phyloP scores from a whole-genome alignment of 2,888 invertebrate species.

The Endotricha flammealis region DNA sequence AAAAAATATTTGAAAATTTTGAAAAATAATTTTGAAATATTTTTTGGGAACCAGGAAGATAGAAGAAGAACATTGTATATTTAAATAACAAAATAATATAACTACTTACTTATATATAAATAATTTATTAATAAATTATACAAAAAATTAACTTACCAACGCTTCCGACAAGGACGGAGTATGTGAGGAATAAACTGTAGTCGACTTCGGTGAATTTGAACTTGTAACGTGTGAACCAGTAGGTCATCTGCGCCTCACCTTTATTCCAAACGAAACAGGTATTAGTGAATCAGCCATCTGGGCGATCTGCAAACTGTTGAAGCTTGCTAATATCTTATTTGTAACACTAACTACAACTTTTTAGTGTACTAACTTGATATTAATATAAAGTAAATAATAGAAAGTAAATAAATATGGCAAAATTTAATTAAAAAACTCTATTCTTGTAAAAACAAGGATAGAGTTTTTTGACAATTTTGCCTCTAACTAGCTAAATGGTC shows the following conservation, averaged over 20 bases:
- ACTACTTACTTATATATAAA: background rate
- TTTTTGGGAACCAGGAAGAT: too few relatives aligned
- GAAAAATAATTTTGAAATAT: too few relatives aligned
- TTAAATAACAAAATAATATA: constrained; percentile 2
- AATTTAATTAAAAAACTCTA: too few relatives aligned
- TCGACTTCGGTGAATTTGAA: constrained; percentile 79
- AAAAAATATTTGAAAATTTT: too few relatives aligned
- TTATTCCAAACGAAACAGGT: constrained; percentile 62
- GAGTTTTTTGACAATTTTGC: too few relatives aligned
- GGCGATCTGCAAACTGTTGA: constrained; percentile 47
- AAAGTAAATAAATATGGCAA: too few relatives aligned
- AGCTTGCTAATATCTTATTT: constrained; percentile 8
- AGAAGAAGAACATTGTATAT: too few relatives aligned
- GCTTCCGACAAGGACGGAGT: constrained; percentile 75
- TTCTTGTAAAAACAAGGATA: too few relatives aligned
- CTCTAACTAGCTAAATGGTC: too few relatives aligned
- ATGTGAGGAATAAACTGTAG: constrained; percentile 77
- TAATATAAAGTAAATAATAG: too few relatives aligned
- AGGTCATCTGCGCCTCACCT: constrained; percentile 79
- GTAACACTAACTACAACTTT: too few relatives aligned
- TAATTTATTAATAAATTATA: constrained; percentile 9
- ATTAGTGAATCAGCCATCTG: constrained; percentile 47
- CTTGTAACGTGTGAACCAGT: constrained; percentile 76
- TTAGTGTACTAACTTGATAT: too few relatives aligned
- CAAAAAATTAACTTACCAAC: constrained; percentile 62